phyloP scores from a whole-genome alignment of 2,888 invertebrate species.

The Lottia scabra region DNA sequence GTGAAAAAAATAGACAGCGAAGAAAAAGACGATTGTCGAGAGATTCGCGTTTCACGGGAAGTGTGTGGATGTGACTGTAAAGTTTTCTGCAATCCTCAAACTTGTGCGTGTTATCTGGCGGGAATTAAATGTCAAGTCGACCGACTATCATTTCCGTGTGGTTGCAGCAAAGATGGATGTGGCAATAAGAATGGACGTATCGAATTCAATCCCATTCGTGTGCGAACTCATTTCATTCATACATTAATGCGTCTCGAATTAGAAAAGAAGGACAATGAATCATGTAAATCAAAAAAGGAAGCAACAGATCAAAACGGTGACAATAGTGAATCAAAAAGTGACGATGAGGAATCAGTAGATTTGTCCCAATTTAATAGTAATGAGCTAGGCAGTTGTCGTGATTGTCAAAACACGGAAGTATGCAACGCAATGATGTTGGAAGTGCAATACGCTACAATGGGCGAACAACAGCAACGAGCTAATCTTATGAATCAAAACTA shows the following conservation, averaged over 20 bases:
- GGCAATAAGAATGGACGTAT: slow-evolving; percentile 92
- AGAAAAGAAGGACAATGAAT: slow-evolving; percentile 55
- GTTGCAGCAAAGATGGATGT: slow-evolving; percentile 94
- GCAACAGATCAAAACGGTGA: background rate
- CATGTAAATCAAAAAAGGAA: slow-evolving; percentile 18
- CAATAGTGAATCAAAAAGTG: slow-evolving; percentile 32
- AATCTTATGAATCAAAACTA: slow-evolving; percentile 24
- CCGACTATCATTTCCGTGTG: slow-evolving; percentile 94
- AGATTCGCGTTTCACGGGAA: slow-evolving; percentile 91
- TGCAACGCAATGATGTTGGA: slow-evolving; percentile 66
- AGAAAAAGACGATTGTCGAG: slow-evolving; percentile 94
- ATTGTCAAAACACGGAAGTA: slow-evolving; percentile 66
- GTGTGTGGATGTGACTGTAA: slow-evolving; percentile 69
- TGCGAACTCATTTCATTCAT: slow-evolving; percentile 96
- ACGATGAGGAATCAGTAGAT: slow-evolving; percentile 77
- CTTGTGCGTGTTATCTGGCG: slow-evolving; percentile 92
- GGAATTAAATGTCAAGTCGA: slow-evolving; percentile 99
- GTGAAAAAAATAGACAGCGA: slow-evolving; percentile 91
- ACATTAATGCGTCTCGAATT: slow-evolving; percentile 84
- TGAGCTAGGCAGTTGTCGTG: slow-evolving; percentile 66
- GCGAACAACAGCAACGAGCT: slow-evolving; percentile 41
- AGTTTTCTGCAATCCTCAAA: slow-evolving; percentile 89
- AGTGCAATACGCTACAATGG: slow-evolving; percentile 51
- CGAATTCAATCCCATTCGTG: slow-evolving; percentile 95
- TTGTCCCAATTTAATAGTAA: slow-evolving; percentile 65